These are phyloP conservation scores for Paramormyrops hopkinsi DNA, from an alignment of 2,797 vertebrate genomes.

Conservation along the genomic window DNA sequence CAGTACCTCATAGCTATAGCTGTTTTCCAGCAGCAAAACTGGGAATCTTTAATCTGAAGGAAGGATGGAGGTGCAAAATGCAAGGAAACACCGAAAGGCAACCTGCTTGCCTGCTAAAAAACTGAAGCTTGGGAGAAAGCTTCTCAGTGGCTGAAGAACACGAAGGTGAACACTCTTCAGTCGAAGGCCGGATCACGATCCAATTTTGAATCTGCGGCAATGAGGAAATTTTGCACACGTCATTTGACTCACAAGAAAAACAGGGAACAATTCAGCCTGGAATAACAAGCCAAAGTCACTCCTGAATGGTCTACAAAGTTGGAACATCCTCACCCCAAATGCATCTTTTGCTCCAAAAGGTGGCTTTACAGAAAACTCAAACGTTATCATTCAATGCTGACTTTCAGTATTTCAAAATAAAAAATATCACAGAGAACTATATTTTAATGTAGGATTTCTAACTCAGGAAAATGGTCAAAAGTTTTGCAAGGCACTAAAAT, in stretches of 20 bases:
- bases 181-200: background rate
- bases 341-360: background rate
- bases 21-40: background rate
- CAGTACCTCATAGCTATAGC: background rate
- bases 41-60: background rate
- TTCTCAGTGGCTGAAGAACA: background rate
- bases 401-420: background rate
- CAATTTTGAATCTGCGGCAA: background rate
- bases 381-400: background rate
- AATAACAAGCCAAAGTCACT: background rate
- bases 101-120: background rate
- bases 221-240: background rate
- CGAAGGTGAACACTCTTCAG: background rate
- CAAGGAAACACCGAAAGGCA: background rate
- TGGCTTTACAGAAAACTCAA: background rate
- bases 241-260: background rate
- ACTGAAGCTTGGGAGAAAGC: background rate
- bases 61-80: background rate
- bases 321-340: background rate
- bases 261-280: background rate
- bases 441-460: background rate
- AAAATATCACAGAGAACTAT: background rate
- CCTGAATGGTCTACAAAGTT: background rate
- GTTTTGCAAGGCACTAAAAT: background rate
- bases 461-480: background rate